Evolutionary conservation across 2,113 vertebrate genomes (phyloP), one percentile per base, ranked within the genome.

Genomic region (Cryptomyrus ogoouensis): DNA sequence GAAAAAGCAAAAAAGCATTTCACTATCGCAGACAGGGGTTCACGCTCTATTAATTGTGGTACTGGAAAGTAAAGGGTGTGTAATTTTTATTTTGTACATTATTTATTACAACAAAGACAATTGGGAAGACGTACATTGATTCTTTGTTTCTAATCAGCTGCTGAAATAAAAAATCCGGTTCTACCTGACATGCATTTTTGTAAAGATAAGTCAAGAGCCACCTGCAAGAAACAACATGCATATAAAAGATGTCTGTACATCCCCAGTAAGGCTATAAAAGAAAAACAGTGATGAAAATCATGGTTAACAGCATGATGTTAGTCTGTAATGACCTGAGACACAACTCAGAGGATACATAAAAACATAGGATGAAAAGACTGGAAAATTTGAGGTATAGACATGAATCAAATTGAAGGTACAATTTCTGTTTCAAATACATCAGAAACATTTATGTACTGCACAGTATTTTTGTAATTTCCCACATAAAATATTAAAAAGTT

Each of bases 11-110:
- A 88, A 87, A 90, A 42, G 19, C 7, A 94, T 95, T 96, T 90
- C 93, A 94, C 94, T 93, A 89, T 94, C 94, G 94, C 94, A 94
- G 93, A 95, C 93, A 83, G 90, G 91, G 91, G 91, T 91, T 94
- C 94, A 96, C 93, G 94, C 95, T 95, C 94, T 95, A 95, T 96
- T 96, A 95, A 94, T 94, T 91, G 90, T 93, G 94, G 92, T 94
- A 94, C 91, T 94, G 95, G 94, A 93, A 96, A 93, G 94, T 95
- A 95, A 95, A 95, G 91, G 95, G 94, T 92, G 93, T 95, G 94
- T 95, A 94, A 94, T 92, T 91, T 91, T 94, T 92, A 92, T 83
- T 88, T 46, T 44, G 91, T 92, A 92, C 92, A 91, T 92, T 84
- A 47, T 84, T 84, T n/a, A 84, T 47, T 24, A 10, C 19, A 47